These are phyloP conservation scores for Bradysia coprophila DNA, from an alignment of 1,140 invertebrate genomes.

Conservation along the genomic window DNA sequence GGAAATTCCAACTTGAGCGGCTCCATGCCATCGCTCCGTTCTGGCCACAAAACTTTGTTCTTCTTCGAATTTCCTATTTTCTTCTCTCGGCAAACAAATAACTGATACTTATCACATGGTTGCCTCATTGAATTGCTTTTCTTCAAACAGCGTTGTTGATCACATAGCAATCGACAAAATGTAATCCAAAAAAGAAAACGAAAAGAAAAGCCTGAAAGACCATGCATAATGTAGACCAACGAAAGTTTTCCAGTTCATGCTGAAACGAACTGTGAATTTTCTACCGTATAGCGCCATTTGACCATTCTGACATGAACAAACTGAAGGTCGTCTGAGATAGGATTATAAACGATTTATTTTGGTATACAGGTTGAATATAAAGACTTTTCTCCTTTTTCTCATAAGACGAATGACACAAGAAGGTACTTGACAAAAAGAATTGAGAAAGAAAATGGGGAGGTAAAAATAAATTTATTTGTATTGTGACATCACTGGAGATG, in stretches of 20 bases:
- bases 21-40: too few species aligned
- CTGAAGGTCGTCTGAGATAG: constrained; percentile 2
- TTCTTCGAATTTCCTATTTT: too few species aligned
- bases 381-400: neutral
- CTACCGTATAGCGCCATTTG: neutral
- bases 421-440: neutral
- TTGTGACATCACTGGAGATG: neutral
- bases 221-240: too few species aligned
- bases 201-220: neutral
- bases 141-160: too few species aligned
- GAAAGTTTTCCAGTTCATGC: neutral
- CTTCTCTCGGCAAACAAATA: too few species aligned
- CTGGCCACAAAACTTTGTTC: too few species aligned
- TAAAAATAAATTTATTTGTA: neutral
- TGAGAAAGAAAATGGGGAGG: neutral
- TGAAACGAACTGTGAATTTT: neutral
- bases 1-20: too few species aligned
- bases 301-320: constrained; percentile 2
- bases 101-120: too few species aligned
- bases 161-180: too few species aligned
- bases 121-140: too few species aligned
- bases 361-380: neutral
- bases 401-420: neutral
- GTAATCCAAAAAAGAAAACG: neutral
- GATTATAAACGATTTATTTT: constrained; percentile 2